These are phyloP conservation scores for Oriolus oriolus DNA, from an alignment of 2,113 vertebrate genomes.

Conservation along the genomic window DNA sequence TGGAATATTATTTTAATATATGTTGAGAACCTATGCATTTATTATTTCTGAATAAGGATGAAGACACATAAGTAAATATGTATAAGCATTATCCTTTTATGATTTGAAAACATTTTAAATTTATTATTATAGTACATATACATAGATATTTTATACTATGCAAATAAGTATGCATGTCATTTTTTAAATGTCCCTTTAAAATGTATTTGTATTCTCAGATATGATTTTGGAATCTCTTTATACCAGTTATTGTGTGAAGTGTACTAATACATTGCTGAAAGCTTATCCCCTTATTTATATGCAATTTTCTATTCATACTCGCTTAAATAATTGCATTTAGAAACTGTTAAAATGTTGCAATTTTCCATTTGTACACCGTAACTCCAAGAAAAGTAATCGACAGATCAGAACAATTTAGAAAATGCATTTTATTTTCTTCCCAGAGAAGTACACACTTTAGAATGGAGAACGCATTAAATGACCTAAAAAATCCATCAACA, in stretches of 20 bases:
- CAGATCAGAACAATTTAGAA: slow-evolving; percentile 53
- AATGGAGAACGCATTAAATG: slow-evolving; percentile 66
- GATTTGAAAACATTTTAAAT: background rate
- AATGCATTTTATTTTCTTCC: slow-evolving; percentile 59
- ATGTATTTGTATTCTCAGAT: slow-evolving; percentile 48
- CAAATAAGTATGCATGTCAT: slow-evolving; percentile 27
- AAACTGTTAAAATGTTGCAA: slow-evolving; percentile 58
- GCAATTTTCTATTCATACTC: slow-evolving; percentile 58
- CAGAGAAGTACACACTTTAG: slow-evolving; percentile 25
- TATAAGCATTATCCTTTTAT: background rate
- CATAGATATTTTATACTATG: background rate
- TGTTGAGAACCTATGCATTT: background rate
- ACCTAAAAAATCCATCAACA: slow-evolving; percentile 83
- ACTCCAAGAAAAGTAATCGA: slow-evolving; percentile 55
- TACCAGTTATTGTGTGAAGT: slow-evolving; percentile 48
- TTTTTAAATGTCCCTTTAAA: slow-evolving; percentile 55
- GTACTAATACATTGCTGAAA: slow-evolving; percentile 49
- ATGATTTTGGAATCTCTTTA: slow-evolving; percentile 47
- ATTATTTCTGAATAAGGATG: slow-evolving; percentile 10
- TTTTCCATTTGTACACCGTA: slow-evolving; percentile 26
- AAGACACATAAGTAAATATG: background rate
- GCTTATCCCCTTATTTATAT: slow-evolving; percentile 44
- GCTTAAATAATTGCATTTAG: slow-evolving; percentile 59
- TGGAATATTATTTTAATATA: background rate
- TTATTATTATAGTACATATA: slow-evolving; percentile 27